Evolutionary conservation across 1,140 invertebrate genomes (phyloP), one percentile per base, ranked within the genome.

Genomic region (Philaenus spumarius): DNA sequence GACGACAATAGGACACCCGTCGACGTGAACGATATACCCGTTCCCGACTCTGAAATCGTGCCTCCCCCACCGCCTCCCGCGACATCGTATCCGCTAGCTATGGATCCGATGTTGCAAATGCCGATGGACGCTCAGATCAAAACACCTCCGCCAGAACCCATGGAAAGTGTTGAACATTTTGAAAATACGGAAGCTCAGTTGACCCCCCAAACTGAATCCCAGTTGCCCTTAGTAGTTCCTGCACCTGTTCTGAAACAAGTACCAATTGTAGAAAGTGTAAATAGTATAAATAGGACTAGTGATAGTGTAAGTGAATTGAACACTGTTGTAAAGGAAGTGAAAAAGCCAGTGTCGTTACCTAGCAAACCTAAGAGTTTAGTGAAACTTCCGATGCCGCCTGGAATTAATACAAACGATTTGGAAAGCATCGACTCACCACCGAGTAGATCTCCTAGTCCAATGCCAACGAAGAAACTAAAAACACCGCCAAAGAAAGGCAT

Each of bases 361-460:
- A 42, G 37, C 30, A 64, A 62, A 53, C 64, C 64, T 5, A 67
- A 67, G 35, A 62, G 63, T 53, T 56, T 66, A 26, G 85, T 86
- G 2, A 84, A 83, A 58, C 69, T 93, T 60, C 90, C 89, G 3
- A 79, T 93, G 77, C 89, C 89, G 30, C 89, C 89, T n/a, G 89
- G 88, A 14, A 89, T 89, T 50, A 82, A 86, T 74, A 82, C 84
- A 17, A 84, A 84, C 59, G 88, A 90, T 62, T 71, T 88, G n/a
- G 83, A 86, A 63, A 83, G 76, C 45, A 85, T 84, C 57, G 84
- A 85, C 51, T 87, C 85, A 19, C 85, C 86, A 0, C 78, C 85
- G 1, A 83, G 81, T 68, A 66, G 77, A 37, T 79, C 79, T 5
- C 78, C 81, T 0, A 83, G 77, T 65, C 82, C 83, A 7, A 37